A percentile compares a stretch with the other conserved stretches of the same genome.
phyloP scores from a whole-genome alignment of 2,797 vertebrate species.

The Eupleurogrammus muticus region DNA sequence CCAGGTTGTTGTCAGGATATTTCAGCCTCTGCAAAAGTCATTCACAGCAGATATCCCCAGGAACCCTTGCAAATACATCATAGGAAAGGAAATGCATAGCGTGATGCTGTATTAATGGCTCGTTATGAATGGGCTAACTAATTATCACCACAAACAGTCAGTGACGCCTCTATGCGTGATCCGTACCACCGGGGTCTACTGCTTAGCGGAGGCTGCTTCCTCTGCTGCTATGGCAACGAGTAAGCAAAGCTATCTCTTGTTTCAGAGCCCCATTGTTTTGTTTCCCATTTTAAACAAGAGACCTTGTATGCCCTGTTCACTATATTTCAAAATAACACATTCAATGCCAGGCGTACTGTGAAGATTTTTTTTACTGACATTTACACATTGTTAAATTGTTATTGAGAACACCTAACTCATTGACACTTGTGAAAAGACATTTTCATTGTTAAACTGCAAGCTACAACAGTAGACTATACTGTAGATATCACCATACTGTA shows the following conservation, averaged over 20 bases:
- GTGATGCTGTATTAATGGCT: constrained; percentile 63
- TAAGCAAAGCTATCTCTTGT: constrained; percentile 82
- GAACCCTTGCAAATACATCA: constrained; percentile 46
- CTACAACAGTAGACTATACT: background rate
- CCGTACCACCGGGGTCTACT: constrained; percentile 59
- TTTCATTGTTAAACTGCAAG: background rate
- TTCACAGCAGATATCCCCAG: constrained; percentile 47
- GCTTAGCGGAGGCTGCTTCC: constrained; percentile 66
- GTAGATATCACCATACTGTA: background rate
- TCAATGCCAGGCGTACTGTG: constrained; percentile 26
- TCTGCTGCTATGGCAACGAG: constrained; percentile 77
- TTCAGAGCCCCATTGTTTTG: constrained; percentile 76
- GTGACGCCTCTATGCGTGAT: constrained; percentile 46
- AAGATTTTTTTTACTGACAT: constrained; percentile 6
- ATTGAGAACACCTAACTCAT: constrained; percentile 3
- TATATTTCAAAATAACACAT: constrained; percentile 53
- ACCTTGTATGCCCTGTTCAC: constrained; percentile 57
- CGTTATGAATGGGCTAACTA: constrained; percentile 77
- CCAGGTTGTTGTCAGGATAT: constrained; percentile 66
- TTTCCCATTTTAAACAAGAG: constrained; percentile 68
- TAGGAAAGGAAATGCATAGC: constrained; percentile 61
- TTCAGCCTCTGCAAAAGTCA: constrained; percentile 74
- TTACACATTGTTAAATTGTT: constrained; percentile 23
- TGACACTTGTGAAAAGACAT: background rate
- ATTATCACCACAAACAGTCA: constrained; percentile 75